Base-by-base conservation (phyloP, 2,888 invertebrate genomes). In the Criorhina ranunculi region DNA sequence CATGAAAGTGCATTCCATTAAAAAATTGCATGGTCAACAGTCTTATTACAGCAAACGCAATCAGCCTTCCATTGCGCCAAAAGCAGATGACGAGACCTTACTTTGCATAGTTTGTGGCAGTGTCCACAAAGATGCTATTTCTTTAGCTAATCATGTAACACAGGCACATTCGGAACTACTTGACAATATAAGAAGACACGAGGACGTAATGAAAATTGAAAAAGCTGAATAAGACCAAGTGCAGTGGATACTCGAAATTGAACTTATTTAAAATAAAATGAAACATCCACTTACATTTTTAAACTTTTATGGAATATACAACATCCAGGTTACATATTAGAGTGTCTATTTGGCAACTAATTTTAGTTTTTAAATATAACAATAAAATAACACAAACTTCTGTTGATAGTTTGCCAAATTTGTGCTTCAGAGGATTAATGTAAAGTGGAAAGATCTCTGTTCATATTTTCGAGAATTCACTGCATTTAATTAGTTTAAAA, bases 1-100 rank as follows among this genome's bases (percentile, higher is more conserved):
- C 80, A 90, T 91, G 90, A 92, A 91, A 88, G 91, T 91, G 37
- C 92, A 92, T 79, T 89, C 90, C 0, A 90, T 90, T 8, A 90
- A 90, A 78, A 91, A 91, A 77, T 24, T 66, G 5, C 46, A 64
- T 40, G 75, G 17, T 3, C 90, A 88, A 49, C 90, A 90, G 0
- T 91, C 91, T 19, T 89, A 90, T 44, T 91, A 91, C 79, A 91
- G 90, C 86, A 91, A 91, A 86, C 91, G 90, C 75, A 15, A 19
- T 6, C 53, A 67, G 19, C 12, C 73, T 49, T 70, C 87, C 1
- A 24, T 53, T 6, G 37, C 24, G 1, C 53, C 35, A 1, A 76
- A 81, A 67, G 35, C 24, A 7, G 35, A 37, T 24, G 87, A 87
- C 31, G 90, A 90, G 77, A 89, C 89, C 0, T 78, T 90, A 9